These are phyloP conservation scores for Avahi laniger DNA, from an alignment of 2,797 vertebrate species.

Conservation along the genomic window DNA sequence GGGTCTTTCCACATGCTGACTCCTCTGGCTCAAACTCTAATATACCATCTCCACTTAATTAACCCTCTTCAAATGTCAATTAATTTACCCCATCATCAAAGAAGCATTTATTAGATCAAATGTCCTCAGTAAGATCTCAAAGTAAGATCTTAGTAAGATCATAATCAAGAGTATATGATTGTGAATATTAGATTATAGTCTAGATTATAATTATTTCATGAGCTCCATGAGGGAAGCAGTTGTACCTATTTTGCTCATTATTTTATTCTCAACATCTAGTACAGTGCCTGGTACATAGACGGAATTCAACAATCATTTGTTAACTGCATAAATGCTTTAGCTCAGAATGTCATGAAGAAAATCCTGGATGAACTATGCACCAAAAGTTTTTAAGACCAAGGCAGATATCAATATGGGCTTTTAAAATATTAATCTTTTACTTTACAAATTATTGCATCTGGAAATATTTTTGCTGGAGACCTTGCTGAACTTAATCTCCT, in stretches of 20 bases:
- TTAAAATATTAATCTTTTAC: constrained; percentile 38
- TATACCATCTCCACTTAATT: neutral
- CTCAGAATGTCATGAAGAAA: neutral
- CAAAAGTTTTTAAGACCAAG: neutral
- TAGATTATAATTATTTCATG: neutral
- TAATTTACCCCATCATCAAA: neutral
- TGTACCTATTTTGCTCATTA: neutral
- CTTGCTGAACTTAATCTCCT: neutral
- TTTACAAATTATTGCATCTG: neutral
- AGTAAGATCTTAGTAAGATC: neutral
- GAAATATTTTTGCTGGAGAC: neutral
- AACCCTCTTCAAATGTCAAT: neutral
- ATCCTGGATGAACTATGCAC: neutral
- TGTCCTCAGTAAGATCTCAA: neutral
- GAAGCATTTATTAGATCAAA: neutral
- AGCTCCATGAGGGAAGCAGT: neutral
- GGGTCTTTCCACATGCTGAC: neutral
- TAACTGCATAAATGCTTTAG: neutral
- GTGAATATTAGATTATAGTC: neutral
- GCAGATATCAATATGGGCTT: neutral
- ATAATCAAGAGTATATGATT: neutral
- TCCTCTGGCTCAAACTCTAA: neutral
- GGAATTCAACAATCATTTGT: neutral
- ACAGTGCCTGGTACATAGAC: neutral
- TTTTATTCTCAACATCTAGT: neutral